Base-by-base conservation (phyloP, 2,888 invertebrate genomes). In the Morpho deidamia region DNA sequence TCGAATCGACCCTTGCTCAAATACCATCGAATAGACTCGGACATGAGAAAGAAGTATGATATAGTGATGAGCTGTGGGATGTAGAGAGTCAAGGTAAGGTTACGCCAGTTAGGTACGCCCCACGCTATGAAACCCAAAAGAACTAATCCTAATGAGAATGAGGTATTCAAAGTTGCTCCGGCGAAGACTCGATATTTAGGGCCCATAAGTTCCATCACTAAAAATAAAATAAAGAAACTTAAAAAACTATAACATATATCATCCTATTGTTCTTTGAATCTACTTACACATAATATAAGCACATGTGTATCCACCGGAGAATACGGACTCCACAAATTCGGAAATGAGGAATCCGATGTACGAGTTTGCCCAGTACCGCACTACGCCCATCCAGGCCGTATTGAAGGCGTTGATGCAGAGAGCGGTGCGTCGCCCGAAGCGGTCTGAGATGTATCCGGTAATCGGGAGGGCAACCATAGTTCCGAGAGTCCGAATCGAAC, bases 11-110 rank as follows among this genome's bases (percentile, higher is more conserved):
- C 92, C 68, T 94, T 93, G 52, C 93, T 92, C 62, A 95, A 79
- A 48, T 95, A 90, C 96, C 96, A 96, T 51, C 95, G 90, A 0
- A 94, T 88, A 2, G 94, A 94, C 76, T 95, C 95, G 0, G 93
- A 91, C 53, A 94, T 79, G 8, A 93, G 66, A 92, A 94, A 94
- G 60, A 92, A 91, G 67, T 93, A 93, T 7, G 88, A 71, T 37
- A 95, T 70, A 37, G 93, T 91, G 0, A 94, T 67, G 10, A 94
- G 73, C 10, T 93, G 92, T 0, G 95, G 95, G 0, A 91, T 75
- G 69, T 95, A 95, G 8, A 94, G 80, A 2, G 92, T 84, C 12
- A 93, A 85, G 5, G 95, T 91, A 2, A 94, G 78, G 37, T 81
- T 71, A 65, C 93, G 91, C 96, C 96, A 96, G 68, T 94, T 86